phyloP scores from a whole-genome alignment of 2,797 vertebrate species.

The Ptychadena robeensis region DNA sequence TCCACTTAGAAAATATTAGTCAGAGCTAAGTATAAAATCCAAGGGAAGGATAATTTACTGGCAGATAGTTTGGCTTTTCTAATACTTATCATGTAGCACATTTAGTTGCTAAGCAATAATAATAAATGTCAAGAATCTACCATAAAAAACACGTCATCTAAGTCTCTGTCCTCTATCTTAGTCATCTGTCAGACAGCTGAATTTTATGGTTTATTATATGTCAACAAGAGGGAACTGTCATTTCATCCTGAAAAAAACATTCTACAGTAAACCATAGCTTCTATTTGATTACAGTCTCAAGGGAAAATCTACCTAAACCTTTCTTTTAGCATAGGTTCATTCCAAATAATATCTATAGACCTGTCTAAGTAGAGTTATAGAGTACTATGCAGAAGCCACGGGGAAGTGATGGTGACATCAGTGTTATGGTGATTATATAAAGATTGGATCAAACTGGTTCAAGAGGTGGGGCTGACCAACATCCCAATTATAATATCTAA shows the following conservation, averaged over 20 bases:
- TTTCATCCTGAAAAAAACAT: background rate
- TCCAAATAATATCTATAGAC: too few relatives aligned
- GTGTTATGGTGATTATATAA: too few relatives aligned
- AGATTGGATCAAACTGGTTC: too few relatives aligned
- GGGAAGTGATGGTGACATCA: too few relatives aligned
- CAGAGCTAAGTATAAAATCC: background rate
- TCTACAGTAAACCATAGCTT: background rate
- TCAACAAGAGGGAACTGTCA: background rate
- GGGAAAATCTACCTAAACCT: too few relatives aligned
- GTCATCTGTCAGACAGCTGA: background rate
- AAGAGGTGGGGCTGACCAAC: too few relatives aligned
- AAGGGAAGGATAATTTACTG: slow-evolving; percentile 15
- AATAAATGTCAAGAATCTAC: slow-evolving; percentile 6
- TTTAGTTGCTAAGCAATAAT: background rate
- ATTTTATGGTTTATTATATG: background rate
- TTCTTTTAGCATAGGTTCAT: too few relatives aligned
- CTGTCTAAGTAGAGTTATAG: too few relatives aligned
- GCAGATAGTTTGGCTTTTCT: background rate
- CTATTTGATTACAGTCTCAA: background rate
- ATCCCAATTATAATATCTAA: too few relatives aligned
- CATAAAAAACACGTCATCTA: background rate
- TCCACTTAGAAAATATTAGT: background rate
- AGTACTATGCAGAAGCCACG: too few relatives aligned
- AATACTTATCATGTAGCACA: background rate
- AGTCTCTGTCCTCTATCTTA: background rate